Base-by-base conservation (phyloP, 1,140 invertebrate species). In the Procambarus clarkii region DNA sequence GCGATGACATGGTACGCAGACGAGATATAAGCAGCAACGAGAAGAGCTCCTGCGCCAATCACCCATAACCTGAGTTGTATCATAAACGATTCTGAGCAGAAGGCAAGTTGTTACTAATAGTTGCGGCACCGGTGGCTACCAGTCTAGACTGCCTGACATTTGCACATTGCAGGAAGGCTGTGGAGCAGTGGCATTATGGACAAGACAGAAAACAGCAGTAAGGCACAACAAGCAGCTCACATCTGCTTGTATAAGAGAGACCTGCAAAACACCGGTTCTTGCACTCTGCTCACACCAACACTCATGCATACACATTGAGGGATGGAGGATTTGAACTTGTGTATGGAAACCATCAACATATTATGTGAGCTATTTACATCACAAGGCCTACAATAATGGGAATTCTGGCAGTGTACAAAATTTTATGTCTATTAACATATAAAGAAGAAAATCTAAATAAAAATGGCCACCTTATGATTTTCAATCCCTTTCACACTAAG, bases 161-260 rank as follows among this genome's bases (percentile, higher is more conserved):
- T 74, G 60, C 46, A 69, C 64, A 74, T 48, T 48, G 60, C 64
- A 74, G 69, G 83, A 85, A 85, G 83, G 83, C 83, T 48, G 69
- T 85, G 69, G 64, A 85, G 60, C 83, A 74, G 44, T 71, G 46
- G 69, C 60, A 74, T 46, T 85, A 74, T 71, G 69, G 83, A 71
- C 83, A 85, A 85, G 83, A 85, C 83, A 85, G 83, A 85, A 85
- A 85, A 85, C 83, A 85, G 83, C 83, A 69, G 83, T 85, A 85
- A 85, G 83, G 83, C 83, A 85, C 83, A 85, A 85, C 83, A 85
- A 85, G 83, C 83, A 85, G 83, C 21, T 85, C 60, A 71, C 45
- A 85, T 45, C 83, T 74, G 83, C 83, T 74, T 85, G 83, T 85
- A 85, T 85, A 74, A 85, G 82, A 85, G 83, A 85, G 83, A 85